Evolutionary conservation across 2,113 vertebrate species (phyloP), one percentile per base, ranked within the genome.

Genomic region (Saimiri boliviensis): DNA sequence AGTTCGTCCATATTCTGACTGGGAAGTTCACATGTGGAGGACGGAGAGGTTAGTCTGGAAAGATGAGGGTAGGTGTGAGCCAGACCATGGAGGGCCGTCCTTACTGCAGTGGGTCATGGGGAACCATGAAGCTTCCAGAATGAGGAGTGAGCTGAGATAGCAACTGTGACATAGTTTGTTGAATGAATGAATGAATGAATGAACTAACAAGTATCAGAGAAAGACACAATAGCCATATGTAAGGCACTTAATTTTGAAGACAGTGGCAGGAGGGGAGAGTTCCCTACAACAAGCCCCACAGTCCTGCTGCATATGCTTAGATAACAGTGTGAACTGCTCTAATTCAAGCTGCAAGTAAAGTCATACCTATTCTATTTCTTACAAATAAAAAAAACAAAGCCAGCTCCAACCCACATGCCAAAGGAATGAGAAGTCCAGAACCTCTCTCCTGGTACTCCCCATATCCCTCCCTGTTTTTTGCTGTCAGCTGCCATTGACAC

Each of bases 191-290:
- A 70, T 60, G 14, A 45, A 56, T 25, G n/a, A 45, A 56, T 35
- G 4, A 47, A 58, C 7, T 37, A 79, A 16, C 42, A 27, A 76
- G 91, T 8, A 27, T 42, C 70, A 19, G 27, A 25, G 35, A 71
- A n/a, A 76, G 13, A 25, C 0, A 11, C 1, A 9, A 12, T 4
- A 20, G 42, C 19, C 5, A 2, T n/a, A 19, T 20, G 56, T 6
- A 52, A n/a, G 54, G 32, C 4, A 19, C 25, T 23, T 3, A 45
- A 58, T 20, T 76, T 37, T 40, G 23, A 37, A 42, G 71, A 68
- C 30, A 1, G 19, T 47, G 76, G 17, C 40, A 40, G 63, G 49
- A 60, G 16, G 40, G 17, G 20, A 42, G 40, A 16, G 3, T 23
- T 6, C 13, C 35, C 37, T 17, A 4, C 54, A 19, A 35, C 37